Base-by-base conservation (phyloP, 2,113 vertebrate genomes). In the Triplophysa tibetana region DNA sequence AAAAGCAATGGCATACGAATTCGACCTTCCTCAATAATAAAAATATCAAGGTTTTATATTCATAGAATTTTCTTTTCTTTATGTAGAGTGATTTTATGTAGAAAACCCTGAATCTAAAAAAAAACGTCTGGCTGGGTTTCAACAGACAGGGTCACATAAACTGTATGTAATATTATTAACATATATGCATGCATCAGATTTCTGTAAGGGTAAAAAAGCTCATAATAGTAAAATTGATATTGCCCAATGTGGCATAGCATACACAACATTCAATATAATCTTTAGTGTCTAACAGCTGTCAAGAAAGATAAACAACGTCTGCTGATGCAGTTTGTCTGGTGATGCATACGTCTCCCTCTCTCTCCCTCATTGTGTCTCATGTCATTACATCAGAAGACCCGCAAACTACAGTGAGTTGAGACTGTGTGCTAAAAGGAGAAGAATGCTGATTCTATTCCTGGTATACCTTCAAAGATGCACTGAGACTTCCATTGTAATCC, bases 341-440 rank as follows among this genome's bases (percentile, higher is more conserved):
- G 33, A 81, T 69, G 64, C 26, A 63, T 8, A 64, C 38, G 29
- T 63, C 58, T 41, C 1, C 17, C 14, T 65, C 24, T 41, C 43
- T 67, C 19, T 24, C 45, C 10, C 13, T 38, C 48, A 38, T 38
- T 38, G 33, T 38, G 33, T 38, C 33, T 38, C 33, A 38, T 38
- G 33, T 38, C 60, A 82, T 89, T 84, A 85, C 79, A 84, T 89
- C 83, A 88, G n/a, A 45, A 85, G 63, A 77, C 62, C 56, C 62
- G 70, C 52, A 64, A 66, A 68, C 63, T 56, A 75, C 62, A 64
- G 43, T 17, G 17, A 1, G 17, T 6, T 16, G 13, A 52, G 50
- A 16, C 2, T 16, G 50, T 14, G 50, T 52, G 13, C 33, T 26
- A 12, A 21, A n/a, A 68, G 65, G 33, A 78, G 24, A 38, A 38